Conservation (phyloP, 2,888 invertebrate species). For the Tanypteryx hageni region DNA sequence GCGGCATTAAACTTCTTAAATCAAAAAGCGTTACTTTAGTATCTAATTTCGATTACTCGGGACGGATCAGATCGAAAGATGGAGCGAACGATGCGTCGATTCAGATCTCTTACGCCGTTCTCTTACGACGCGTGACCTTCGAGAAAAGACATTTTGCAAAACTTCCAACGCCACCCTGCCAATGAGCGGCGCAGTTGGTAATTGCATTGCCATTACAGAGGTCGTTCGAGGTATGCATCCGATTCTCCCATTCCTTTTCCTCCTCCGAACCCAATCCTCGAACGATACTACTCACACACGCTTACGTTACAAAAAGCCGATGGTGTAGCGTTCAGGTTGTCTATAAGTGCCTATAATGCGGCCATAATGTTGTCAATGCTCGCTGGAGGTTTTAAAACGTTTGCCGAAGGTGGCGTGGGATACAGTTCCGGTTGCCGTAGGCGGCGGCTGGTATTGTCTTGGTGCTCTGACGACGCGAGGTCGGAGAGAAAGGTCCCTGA, state of each 20-base stretch:
- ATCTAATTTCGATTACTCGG: too few species aligned
- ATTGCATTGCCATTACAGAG: background rate
- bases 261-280: background rate
- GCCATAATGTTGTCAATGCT: background rate
- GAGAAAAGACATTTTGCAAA: too few species aligned
- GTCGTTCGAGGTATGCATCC: background rate
- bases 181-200: too few species aligned
- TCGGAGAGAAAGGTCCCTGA: conserved; percentile 32
- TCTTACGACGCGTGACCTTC: too few species aligned
- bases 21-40: too few species aligned
- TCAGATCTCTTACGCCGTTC: too few species aligned
- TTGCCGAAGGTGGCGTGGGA: background rate
- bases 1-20: too few species aligned
- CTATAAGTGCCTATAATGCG: background rate
- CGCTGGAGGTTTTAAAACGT: background rate
- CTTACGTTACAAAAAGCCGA: background rate
- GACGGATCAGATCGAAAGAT: too few species aligned
- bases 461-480: background rate
- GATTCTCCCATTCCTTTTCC: background rate
- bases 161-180: too few species aligned
- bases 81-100: too few species aligned
- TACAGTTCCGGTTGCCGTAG: conserved; percentile 20
- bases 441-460: conserved; percentile 47
- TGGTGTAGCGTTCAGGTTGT: background rate
- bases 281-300: background rate